phyloP scores from a whole-genome alignment of 1,140 invertebrate genomes.

The Thalassaphorura encarpata region DNA sequence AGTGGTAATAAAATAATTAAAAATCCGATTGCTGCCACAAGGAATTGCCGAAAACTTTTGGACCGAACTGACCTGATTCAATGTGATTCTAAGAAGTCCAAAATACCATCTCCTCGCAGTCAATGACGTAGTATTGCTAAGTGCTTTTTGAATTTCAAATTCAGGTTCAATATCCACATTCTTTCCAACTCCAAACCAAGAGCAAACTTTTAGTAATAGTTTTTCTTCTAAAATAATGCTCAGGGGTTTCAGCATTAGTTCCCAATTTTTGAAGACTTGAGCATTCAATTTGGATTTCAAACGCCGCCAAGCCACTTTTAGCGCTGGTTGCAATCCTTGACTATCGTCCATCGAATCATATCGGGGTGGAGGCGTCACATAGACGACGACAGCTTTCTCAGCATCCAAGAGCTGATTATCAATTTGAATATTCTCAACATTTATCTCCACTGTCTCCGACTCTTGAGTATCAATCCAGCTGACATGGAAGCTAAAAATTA shows the following conservation, averaged over 20 bases:
- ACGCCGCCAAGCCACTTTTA: conserved; percentile 22
- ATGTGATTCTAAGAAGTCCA: conserved; percentile 66
- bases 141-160: conserved; percentile 57
- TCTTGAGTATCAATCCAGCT: conserved; percentile 28
- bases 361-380: conserved; percentile 41
- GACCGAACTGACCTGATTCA: conserved; percentile 52
- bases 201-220: conserved; percentile 70
- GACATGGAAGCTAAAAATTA: conserved; percentile 13
- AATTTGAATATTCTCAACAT: conserved; percentile 35
- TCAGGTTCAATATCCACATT: conserved; percentile 43
- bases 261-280: conserved; percentile 34
- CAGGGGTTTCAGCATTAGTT: conserved; percentile 53
- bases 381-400: conserved; percentile 68
- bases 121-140: conserved; percentile 66
- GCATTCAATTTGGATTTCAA: conserved; percentile 31
- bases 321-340: conserved; percentile 5
- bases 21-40: conserved; percentile 3
- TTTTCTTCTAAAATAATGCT: conserved; percentile 77
- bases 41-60: background rate
- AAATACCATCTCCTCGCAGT: conserved; percentile 83
- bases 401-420: conserved; percentile 85
- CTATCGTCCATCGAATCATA: conserved; percentile 8
- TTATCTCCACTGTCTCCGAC: conserved; percentile 21
- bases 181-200: conserved; percentile 46
- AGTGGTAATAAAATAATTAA: background rate